phyloP scores from a whole-genome alignment of 1,140 invertebrate genomes.

The Globodera rostochiensis region DNA sequence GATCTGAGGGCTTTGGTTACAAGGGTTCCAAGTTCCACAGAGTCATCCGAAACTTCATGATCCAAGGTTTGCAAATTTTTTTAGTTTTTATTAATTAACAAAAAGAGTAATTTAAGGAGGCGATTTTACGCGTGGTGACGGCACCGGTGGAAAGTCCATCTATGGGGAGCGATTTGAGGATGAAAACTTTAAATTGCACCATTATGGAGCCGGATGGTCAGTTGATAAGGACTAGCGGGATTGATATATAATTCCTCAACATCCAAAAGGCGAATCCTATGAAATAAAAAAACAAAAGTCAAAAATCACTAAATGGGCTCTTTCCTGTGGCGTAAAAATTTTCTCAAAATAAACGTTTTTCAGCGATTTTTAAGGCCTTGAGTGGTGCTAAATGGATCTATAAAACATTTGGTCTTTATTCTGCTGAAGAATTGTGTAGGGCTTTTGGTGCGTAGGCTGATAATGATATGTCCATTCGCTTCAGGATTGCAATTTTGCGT shows the following conservation, averaged over 20 bases:
- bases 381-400: too few relatives aligned
- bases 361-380: too few relatives aligned
- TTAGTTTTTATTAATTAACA: background rate
- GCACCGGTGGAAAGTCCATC: conserved; percentile 93
- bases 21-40: conserved; percentile 68
- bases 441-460: too few relatives aligned
- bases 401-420: too few relatives aligned
- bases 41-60: conserved; percentile 69
- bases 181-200: conserved; percentile 89
- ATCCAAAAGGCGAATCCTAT: too few relatives aligned
- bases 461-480: too few relatives aligned
- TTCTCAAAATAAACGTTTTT: too few relatives aligned
- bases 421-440: too few relatives aligned
- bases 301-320: too few relatives aligned
- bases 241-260: too few relatives aligned
- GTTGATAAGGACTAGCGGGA: background rate
- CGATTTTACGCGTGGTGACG: conserved; percentile 73
- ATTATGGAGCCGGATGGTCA: conserved; percentile 80
- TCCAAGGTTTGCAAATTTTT: conserved; percentile 59
- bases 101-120: conserved; percentile 61
- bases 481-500: too few relatives aligned
- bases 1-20: conserved; percentile 66
- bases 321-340: too few relatives aligned
- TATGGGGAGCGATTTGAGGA: conserved; percentile 82
- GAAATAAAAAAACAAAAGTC: background rate